phyloP scores from a whole-genome alignment of 2,888 invertebrate genomes.

The Lepidochitona cinerea region DNA sequence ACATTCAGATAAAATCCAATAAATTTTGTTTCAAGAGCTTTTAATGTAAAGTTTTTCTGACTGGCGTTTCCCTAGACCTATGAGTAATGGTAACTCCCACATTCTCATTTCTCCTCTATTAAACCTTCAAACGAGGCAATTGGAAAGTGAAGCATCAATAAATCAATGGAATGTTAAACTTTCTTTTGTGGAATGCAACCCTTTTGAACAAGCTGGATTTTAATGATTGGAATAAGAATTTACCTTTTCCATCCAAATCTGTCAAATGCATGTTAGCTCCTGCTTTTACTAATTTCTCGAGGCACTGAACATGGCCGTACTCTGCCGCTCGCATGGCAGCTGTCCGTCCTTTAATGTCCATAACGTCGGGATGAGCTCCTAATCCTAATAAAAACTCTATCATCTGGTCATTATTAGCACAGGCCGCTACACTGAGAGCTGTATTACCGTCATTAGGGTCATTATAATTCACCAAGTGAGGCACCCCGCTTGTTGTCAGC shows the following conservation, averaged over 20 bases:
- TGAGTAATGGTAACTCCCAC: no score
- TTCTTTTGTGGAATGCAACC: no score
- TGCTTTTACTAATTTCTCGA: constrained; percentile 63
- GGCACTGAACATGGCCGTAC: constrained; percentile 69
- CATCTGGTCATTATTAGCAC: constrained; percentile 69
- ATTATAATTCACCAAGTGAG: constrained; percentile 69
- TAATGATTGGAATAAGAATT: no score
- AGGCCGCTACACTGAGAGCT: constrained; percentile 67
- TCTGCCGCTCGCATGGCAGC: constrained; percentile 71
- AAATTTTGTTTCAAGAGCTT: no score
- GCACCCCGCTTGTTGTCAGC: constrained; percentile 66
- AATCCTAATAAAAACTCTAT: constrained; percentile 65
- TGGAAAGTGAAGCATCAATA: no score
- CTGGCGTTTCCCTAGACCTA: no score
- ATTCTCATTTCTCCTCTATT: no score
- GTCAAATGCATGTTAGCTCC: constrained; percentile 66
- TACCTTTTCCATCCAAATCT: constrained; percentile 70
- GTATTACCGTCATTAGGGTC: constrained; percentile 67
- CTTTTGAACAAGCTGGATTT: no score
- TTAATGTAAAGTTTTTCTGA: no score
- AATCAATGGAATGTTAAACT: no score
- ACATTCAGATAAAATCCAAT: no score
- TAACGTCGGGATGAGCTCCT: constrained; percentile 71
- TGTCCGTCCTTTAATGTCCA: constrained; percentile 67
- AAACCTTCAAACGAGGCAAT: no score